Base-by-base conservation (phyloP, 2,888 invertebrate species). In the Mythimna lalbum region DNA sequence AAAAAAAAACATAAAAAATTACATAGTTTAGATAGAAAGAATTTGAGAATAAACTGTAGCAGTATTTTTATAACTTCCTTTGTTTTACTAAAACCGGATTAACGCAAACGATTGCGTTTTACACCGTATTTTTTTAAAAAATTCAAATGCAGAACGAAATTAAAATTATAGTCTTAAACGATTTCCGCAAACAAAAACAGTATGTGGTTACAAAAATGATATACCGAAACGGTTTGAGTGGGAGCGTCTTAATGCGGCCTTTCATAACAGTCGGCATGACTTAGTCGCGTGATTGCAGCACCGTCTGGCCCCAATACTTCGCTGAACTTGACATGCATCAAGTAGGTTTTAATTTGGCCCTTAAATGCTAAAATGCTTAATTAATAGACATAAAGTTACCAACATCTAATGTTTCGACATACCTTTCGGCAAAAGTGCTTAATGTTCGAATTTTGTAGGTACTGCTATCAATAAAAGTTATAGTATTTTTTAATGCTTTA, bases 241-340 rank as follows among this genome's bases (percentile, higher is more conserved):
- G 80, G 80, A 73, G 82, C 72, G 69, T 61, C 67, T 68, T 65
- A 66, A 33, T 12, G 65, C 49, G 81, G 80, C 82, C 83, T 90
- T 89, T 90, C 88, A 83, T 84, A 89, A 84, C 63, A 70, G 63
- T 72, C 65, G 67, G 84, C 87, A 86, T 92, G 92, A 91, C 89
- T 90, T 89, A 90, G 83, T 83, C 87, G 86, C 87, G 85, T 89
- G 87, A 87, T 91, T 91, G 88, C 90, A 84, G 83, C 88, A 90
- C 71, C 80, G 82, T 76, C 79, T 88, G 92, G 80, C 91, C 91
- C 83, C 92, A 91, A 90, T 92, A 89, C 87, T 83, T 73, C 50
- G 77, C 73, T 90, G 93, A 93, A 93, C 93, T 93, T 93, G 93
- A 93, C 93, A 93, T 84, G 88, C 88, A 91, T 93, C 76, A 81